These are phyloP conservation scores for Antedon mediterranea DNA, from an alignment of 53 echinoderm and acorn worm species.

Conservation along the genomic window DNA sequence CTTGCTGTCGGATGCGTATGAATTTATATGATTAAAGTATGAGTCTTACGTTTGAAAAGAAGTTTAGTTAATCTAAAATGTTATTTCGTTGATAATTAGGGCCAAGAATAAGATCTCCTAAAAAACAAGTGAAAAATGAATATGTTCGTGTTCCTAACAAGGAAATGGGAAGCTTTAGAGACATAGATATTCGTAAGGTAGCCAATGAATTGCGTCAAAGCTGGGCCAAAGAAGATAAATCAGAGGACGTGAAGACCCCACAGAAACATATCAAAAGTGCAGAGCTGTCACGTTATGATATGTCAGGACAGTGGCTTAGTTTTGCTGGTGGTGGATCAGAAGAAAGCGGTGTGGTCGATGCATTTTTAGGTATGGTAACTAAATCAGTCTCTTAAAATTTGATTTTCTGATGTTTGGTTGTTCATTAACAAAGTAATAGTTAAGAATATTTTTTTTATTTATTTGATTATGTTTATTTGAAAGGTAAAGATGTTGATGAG, in stretches of 20 bases:
- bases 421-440: too few species aligned
- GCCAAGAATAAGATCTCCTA: background rate
- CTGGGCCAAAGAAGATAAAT: slow-evolving; percentile 79
- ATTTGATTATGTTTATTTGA: too few species aligned
- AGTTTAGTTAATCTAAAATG: too few species aligned
- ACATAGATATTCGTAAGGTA: slow-evolving; percentile 39
- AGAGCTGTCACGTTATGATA: slow-evolving; percentile 50
- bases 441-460: too few species aligned
- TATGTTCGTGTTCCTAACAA: background rate
- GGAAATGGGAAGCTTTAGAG: slow-evolving; percentile 6
- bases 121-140: background rate
- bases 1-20: too few species aligned
- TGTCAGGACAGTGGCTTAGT: slow-evolving; percentile 80
- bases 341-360: slow-evolving; percentile 49
- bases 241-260: slow-evolving; percentile 29
- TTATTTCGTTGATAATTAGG: background rate
- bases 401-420: too few species aligned
- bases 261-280: slow-evolving; percentile 45
- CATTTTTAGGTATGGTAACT: slow-evolving; percentile 46
- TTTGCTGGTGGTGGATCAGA: slow-evolving; percentile 48
- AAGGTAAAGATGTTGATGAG: slow-evolving; percentile 37
- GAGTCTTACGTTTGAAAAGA: too few species aligned
- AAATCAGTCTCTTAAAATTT: background rate
- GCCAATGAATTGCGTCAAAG: slow-evolving; percentile 51
- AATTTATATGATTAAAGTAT: too few species aligned